Evolutionary conservation across 2,888 invertebrate species (phyloP).

Genomic region (Elmis aenea): DNA sequence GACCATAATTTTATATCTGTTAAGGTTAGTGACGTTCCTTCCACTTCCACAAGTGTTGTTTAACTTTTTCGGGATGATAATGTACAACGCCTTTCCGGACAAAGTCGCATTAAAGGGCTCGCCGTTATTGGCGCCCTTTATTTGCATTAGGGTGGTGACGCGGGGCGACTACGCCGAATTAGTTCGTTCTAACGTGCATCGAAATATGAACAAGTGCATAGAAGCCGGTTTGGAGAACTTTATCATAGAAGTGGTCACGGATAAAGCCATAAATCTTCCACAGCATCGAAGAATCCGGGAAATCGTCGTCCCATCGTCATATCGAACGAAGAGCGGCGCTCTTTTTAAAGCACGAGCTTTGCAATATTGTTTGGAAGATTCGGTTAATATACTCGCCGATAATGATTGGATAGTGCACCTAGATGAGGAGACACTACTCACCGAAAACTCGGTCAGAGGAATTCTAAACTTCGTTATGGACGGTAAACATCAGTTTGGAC

Average conservation of each 20-base stretch:
- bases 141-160: slow-evolving; percentile 91
- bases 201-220: slow-evolving; percentile 82
- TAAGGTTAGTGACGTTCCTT: slow-evolving; percentile 76
- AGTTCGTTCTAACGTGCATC: slow-evolving; percentile 78
- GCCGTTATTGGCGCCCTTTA: slow-evolving; percentile 86
- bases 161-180: slow-evolving; percentile 90
- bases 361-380: slow-evolving; percentile 91
- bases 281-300: slow-evolving; percentile 77
- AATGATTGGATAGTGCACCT: slow-evolving; percentile 96
- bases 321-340: slow-evolving; percentile 86
- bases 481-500: slow-evolving; percentile 93
- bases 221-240: slow-evolving; percentile 93
- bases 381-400: slow-evolving; percentile 78
- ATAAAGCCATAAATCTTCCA: slow-evolving; percentile 74
- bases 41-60: slow-evolving; percentile 87
- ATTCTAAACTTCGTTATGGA: slow-evolving; percentile 92
- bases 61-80: slow-evolving; percentile 78
- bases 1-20: slow-evolving; percentile 67
- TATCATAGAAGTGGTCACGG: slow-evolving; percentile 92
- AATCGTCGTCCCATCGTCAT: slow-evolving; percentile 81
- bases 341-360: slow-evolving; percentile 91
- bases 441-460: slow-evolving; percentile 84
- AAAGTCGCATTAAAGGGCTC: slow-evolving; percentile 81
- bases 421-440: slow-evolving; percentile 93
- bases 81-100: slow-evolving; percentile 93